These are phyloP conservation scores for Helicoverpa armigera DNA, from an alignment of 1,140 invertebrate species.

Conservation along the genomic window DNA sequence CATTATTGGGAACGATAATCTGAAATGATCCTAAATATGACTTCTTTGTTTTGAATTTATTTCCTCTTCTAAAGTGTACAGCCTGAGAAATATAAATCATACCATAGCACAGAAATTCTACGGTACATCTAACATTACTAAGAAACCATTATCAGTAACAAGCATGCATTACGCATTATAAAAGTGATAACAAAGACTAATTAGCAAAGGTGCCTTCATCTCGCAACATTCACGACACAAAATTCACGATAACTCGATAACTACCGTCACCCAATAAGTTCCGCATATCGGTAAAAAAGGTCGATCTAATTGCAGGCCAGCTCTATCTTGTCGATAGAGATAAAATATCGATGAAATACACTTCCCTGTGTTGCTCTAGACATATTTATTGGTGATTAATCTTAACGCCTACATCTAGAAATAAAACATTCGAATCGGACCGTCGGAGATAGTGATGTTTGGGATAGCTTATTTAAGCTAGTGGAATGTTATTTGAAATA, in stretches of 20 bases:
- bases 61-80: too few relatives aligned
- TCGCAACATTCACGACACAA: slow-evolving; percentile 8
- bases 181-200: background rate
- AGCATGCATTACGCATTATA: background rate
- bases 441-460: slow-evolving; percentile 24
- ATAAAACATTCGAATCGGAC: slow-evolving; percentile 38
- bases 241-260: slow-evolving; percentile 1
- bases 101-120: too few relatives aligned
- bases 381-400: slow-evolving; percentile 59
- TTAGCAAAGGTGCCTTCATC: background rate
- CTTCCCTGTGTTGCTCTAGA: slow-evolving; percentile 46
- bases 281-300: slow-evolving; percentile 28
- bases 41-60: too few relatives aligned
- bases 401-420: slow-evolving; percentile 49
- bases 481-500: slow-evolving; percentile 9
- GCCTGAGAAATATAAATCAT: too few relatives aligned
- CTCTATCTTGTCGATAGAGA: slow-evolving; percentile 47
- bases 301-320: slow-evolving; percentile 36
- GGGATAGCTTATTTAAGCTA: slow-evolving; percentile 32
- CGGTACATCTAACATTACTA: background rate
- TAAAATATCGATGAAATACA: slow-evolving; percentile 56
- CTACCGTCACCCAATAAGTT: slow-evolving; percentile 22
- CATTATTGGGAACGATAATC: too few relatives aligned
- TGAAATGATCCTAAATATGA: too few relatives aligned
- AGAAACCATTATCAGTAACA: background rate